Evolutionary conservation across 64 coral and sea anemone genomes (phyloP), one percentile per base, ranked within the genome.

Genomic region (Actinia tenebrosa): DNA sequence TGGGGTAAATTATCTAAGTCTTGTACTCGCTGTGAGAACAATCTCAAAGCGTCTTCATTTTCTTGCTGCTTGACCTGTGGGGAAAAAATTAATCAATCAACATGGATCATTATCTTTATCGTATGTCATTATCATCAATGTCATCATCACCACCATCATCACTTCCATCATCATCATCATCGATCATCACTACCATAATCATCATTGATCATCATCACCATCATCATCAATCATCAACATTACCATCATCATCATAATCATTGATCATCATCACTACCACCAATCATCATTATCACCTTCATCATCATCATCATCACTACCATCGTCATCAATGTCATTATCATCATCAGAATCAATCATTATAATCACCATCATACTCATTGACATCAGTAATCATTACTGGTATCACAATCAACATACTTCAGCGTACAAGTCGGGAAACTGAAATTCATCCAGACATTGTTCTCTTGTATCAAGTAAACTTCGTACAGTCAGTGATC

Each of bases 391-490:
- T 66, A 14, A 0, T 3, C 46, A 61, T 20, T 45, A 20, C 5
- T 14, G 9, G 30, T 37, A 75, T 42, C 27, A 18, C 30, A 37
- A 37, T 37, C 30, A 30, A 75, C 22, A 84, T 90, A 99, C 97
- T 86, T 95, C 60, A 55, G 91, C 97, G 17, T 95, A 99, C 11
- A 93, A 93, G 50, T 99, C 97, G 16, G 86, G 83, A 87, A 99
- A 99, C 9, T 89, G 88, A 77, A 99, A 99, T 27, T 99, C 97
- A n/a, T 92, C 82, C 10, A 99, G 86, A 61, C 88, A 95, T 14
- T 99, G 97, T 88, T 99, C 97, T 83, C 97, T 90, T 26, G 89
- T 95, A 79, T 99, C 97, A 7, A 99, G 79, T 60, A 99, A 89
- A 83, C 97, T 99, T 60, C 93, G 90, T 3, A 99, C 93, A 80